These are phyloP conservation scores for Gymnarchus niloticus DNA, from an alignment of 2,113 vertebrate genomes.

Conservation along the genomic window DNA sequence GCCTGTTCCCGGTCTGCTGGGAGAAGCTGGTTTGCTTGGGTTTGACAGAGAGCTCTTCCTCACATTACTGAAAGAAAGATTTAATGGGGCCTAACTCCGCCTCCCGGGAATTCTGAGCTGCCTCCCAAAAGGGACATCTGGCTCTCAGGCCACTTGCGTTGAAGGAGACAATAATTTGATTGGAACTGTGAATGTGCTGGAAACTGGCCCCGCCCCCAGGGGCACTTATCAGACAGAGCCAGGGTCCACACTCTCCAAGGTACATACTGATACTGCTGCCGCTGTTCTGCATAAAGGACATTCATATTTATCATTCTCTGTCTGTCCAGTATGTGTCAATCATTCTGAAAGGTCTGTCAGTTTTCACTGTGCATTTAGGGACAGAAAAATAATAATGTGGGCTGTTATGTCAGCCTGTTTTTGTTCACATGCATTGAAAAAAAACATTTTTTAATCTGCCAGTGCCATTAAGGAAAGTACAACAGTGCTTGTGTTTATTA, in stretches of 20 bases:
- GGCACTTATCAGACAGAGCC: not conserved
- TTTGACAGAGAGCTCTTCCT: not conserved
- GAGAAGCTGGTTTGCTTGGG: not conserved
- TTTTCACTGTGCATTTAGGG: not conserved
- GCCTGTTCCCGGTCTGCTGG: not conserved
- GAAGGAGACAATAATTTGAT: not conserved
- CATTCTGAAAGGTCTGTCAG: conserved; percentile 4
- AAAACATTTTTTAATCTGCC: not conserved
- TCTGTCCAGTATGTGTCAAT: not conserved
- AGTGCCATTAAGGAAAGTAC: not conserved
- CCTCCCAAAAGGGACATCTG: not conserved
- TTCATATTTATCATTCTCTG: not conserved
- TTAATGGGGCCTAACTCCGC: not conserved
- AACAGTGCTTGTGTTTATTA: not conserved
- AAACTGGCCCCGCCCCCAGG: not conserved
- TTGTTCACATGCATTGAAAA: not conserved
- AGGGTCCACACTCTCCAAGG: not conserved
- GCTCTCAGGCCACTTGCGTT: not conserved
- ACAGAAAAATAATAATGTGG: not conserved
- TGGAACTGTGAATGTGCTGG: too few species aligned
- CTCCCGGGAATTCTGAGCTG: not conserved
- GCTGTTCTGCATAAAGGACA: not conserved
- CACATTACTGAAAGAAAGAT: not conserved
- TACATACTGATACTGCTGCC: not conserved
- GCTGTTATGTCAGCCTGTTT: not conserved